Base-by-base conservation (phyloP, 2,797 vertebrate species). In the Sebastes diaconus region DNA sequence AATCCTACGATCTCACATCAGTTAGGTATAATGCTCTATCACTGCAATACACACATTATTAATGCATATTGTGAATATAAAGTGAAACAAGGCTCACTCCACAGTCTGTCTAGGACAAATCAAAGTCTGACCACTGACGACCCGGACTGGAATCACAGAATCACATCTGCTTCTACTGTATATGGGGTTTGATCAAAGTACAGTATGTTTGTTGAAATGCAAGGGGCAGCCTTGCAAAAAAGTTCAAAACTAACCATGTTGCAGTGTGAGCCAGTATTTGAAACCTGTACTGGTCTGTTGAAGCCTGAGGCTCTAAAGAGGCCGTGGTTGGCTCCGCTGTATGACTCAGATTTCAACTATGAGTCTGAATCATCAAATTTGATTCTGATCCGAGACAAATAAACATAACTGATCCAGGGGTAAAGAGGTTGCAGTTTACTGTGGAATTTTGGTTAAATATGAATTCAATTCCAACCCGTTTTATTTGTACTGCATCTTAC, bases 331-430 rank as follows among this genome's bases (percentile, higher is more conserved):
- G 50, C 29, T 70, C 25, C 25, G 2, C 9, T 36, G 42, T 42
- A 32, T 92, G 90, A 91, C 80, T 90, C 88, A 92, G 71, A 59
- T 60, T n/a, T 68, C 1, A 87, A 74, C 68, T 77, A 87, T 81
- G 75, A 87, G 24, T 6, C 65, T 86, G 81, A 88, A 69, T 87
- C 84, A 88, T 80, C 22, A 7, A 30, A 69, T 73, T 16, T 73
- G 14, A 80, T 67, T 66, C 7, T 72, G 11, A 73, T 79, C 30
- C 22, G 1, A 8, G 3, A 25, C n/a, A 50, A 30, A 16, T 25
- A 8, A 7, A 61, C 0, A 20, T 5, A 52, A 32, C 11, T 60
- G 6, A 61, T 34, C 6, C 4, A 63, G 2, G 30, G 11, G 2
- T 30, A 8, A 65, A 20, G 14, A 61, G 25, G 29, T 50, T 46